Evolutionary conservation across 1,140 invertebrate genomes (phyloP).

Genomic region (Scaptodrosophila lebanonensis): DNA sequence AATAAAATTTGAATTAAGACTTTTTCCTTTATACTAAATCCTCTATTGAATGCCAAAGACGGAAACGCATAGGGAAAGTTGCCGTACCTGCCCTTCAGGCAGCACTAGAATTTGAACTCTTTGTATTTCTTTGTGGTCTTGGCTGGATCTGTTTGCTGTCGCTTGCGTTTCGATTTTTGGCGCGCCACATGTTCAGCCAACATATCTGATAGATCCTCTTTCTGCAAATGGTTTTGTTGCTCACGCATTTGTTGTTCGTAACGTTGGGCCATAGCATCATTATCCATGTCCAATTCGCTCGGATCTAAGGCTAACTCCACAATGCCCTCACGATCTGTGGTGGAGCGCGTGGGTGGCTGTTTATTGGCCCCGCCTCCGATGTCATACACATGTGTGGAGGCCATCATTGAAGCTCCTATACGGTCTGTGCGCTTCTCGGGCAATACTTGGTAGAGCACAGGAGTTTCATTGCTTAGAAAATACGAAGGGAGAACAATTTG

Average conservation of each 20-base stretch:
- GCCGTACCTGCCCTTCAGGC: conserved; percentile 8
- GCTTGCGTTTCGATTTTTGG: conserved; percentile 95
- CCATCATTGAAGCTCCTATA: conserved; percentile 98
- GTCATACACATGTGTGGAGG: conserved; percentile 97
- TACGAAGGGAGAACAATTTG: conserved; percentile 2
- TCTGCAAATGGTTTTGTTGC: conserved; percentile 89
- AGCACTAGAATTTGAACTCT: conserved; percentile 94
- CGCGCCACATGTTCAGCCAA: conserved; percentile 97
- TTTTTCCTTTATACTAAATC: not conserved
- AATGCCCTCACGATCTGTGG: conserved; percentile 81
- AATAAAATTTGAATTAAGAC: conserved; percentile 38
- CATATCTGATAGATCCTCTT: conserved; percentile 99
- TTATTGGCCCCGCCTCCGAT: conserved; percentile 79
- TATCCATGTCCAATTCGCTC: conserved; percentile 96
- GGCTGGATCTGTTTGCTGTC: conserved; percentile 93
- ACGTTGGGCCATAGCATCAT: conserved; percentile 95
- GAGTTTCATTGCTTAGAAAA: conserved; percentile 87
- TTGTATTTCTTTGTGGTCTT: conserved; percentile 97
- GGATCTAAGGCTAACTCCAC: conserved; percentile 98
- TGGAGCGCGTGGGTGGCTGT: conserved; percentile 71
- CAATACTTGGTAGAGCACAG: conserved; percentile 93
- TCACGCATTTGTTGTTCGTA: conserved; percentile 98
- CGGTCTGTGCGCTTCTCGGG: conserved; percentile 95
- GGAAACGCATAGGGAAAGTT: conserved; percentile 28
- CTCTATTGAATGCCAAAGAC: not conserved